Base-by-base conservation (phyloP, 2,797 vertebrate species). In the Zalophus californianus region DNA sequence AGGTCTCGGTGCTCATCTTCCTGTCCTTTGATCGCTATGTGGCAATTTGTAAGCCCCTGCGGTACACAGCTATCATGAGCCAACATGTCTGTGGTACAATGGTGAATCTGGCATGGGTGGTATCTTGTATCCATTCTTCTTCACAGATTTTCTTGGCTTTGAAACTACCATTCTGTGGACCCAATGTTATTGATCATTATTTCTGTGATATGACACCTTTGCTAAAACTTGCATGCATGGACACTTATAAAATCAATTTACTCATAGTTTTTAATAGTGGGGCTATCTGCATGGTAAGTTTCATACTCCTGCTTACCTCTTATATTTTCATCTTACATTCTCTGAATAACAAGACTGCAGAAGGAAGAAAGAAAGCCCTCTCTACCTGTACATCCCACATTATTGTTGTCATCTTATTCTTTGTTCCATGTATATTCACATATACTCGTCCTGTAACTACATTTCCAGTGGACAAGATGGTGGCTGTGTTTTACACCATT, bases 1-100 rank as follows among this genome's bases (percentile, higher is more conserved):
- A 98, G 12, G 92, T 96, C 72, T 97, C 97, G 21, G 90, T 98
- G 1, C 96, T 98, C 3, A 87, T 95, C 7, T 12, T 98, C 14
- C 96, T 98, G 97, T 89, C 97, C 2, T 86, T 96, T 48, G 97
- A 98, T 35, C 25, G 23, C 15, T 98, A 97, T 29, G 48, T 96
- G 1, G 97, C 97, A 77, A 98, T 98, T n/a, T 98, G 97, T 77
- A 96, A 91, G 15, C 96, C 95, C 12, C 32, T 98, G 29, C 6
- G 5, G n/a, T 98, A 98, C 13, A 44, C 91, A 3, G 50, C n/a
- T 20, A 97, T 97, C 54, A 98, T 97, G 96, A 96, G 15, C 10
- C 38, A 13, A 7, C 25, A 0, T 0, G 44, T 79, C 15, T 97
- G 95, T 75, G 18, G 35, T 2, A 38, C 35, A 15, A 23, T 97